Conservation (phyloP, 1,140 invertebrate species). For the Brachionus sp. region DNA sequence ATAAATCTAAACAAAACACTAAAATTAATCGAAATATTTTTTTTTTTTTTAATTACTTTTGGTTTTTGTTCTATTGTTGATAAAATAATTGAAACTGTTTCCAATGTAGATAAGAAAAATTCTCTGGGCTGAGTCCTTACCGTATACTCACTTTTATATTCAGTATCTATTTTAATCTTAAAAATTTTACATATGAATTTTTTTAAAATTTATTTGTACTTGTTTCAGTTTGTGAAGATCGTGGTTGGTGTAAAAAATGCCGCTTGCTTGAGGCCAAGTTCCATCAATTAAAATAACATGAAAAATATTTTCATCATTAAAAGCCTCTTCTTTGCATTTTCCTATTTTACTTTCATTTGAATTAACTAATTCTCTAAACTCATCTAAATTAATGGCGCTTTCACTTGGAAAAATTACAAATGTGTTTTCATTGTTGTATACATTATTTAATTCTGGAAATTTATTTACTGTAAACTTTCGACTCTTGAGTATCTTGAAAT, state of each 20-base stretch:
- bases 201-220: neutral
- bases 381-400: conserved; percentile 66
- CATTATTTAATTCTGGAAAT: conserved; percentile 63
- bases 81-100: conserved; percentile 78
- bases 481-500: conserved; percentile 75
- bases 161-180: conserved; percentile 67
- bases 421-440: conserved; percentile 69
- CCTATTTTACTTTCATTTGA: conserved; percentile 50
- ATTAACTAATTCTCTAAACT: conserved; percentile 50
- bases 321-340: neutral
- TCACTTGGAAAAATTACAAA: conserved; percentile 77
- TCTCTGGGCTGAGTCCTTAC: conserved; percentile 88
- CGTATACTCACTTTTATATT: conserved; percentile 75
- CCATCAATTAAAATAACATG: conserved; percentile 84
- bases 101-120: conserved; percentile 81
- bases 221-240: conserved; percentile 52
- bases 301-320: conserved; percentile 59
- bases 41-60: neutral
- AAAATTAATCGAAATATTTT: neutral
- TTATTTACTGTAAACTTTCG: conserved; percentile 71
- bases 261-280: conserved; percentile 86
- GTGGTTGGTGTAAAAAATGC: conserved; percentile 59
- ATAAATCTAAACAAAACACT: conserved; percentile 49
- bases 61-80: conserved; percentile 18
- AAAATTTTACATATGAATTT: neutral